Evolutionary conservation across 2,113 vertebrate species (phyloP).

Genomic region (Salminus brasiliensis): DNA sequence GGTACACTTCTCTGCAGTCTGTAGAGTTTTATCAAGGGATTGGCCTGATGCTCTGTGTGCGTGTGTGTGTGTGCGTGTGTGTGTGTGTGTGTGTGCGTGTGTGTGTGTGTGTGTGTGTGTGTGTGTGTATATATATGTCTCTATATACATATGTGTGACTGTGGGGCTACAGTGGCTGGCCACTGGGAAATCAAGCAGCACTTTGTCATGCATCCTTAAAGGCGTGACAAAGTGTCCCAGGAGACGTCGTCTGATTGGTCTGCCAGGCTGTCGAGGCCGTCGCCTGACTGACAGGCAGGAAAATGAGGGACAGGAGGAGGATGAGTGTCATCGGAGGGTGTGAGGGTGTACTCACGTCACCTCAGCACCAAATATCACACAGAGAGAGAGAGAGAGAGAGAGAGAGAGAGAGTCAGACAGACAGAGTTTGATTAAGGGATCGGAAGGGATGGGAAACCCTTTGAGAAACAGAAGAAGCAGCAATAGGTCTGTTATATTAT

Average conservation of each 20-base stretch:
- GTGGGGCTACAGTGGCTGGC: constrained; percentile 53
- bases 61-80: not conserved
- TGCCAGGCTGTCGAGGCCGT: constrained; percentile 73
- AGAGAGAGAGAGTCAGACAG: not conserved
- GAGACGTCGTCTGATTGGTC: constrained; percentile 79
- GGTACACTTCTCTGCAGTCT: not conserved
- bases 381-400: constrained; percentile 1
- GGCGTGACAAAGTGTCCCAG: constrained; percentile 78
- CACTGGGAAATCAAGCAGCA: constrained; percentile 83
- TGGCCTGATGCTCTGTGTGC: not conserved
- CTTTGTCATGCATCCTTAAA: constrained; percentile 84
- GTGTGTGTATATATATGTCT: constrained; percentile 13
- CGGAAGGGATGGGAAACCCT: not conserved
- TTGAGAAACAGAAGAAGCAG: too few relatives aligned
- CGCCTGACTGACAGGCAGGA: constrained; percentile 76
- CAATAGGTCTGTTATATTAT: too few relatives aligned
- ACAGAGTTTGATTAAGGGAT: not conserved
- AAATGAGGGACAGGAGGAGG: constrained; percentile 56
- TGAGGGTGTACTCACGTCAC: constrained; percentile 69
- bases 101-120: not conserved
- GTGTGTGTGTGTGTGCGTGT: not conserved
- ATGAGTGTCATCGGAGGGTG: constrained; percentile 65
- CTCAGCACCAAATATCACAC: constrained; percentile 40
- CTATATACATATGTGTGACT: constrained; percentile 37
- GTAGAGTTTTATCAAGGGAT: not conserved